Base-by-base conservation (phyloP, 2,113 vertebrate species). In the Acanthochromis polyacanthus region DNA sequence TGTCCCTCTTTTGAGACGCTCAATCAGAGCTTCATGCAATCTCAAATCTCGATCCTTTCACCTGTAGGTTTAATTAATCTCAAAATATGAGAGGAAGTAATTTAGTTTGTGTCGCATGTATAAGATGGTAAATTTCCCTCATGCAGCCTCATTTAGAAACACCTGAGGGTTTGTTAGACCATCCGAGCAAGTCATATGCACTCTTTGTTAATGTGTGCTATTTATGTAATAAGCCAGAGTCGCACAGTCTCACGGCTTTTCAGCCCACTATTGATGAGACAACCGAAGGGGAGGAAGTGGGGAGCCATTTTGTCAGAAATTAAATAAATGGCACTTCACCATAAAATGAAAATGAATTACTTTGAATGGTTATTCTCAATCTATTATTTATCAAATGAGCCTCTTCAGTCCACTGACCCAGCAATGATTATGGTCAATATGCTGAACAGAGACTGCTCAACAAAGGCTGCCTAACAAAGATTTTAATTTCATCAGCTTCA, bases 61-160 rank as follows among this genome's bases (percentile, higher is more conserved):
- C 96, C 96, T 96, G 93, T 95, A 96, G 95, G 95, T 96, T 97
- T 97, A 97, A 98, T 97, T 97, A 96, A 97, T 97, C 95, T 96
- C 96, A 95, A 96, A 97, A 97, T 96, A 96, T 96, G 95, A 95
- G 95, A 90, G 95, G 95, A 96, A 96, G 95, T 97, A 96, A 97
- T 97, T 97, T 95, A 95, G 94, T 95, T 95, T 96, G 95, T 96
- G 78, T 78, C 61, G 45, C 73, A 78, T 95, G 95, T 94, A 94
- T 94, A 95, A 94, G 93, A 93, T 92, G 94, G 96, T 97, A 97
- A 97, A 97, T 98, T 96, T 96, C 95, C 95, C 94, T 94, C 94
- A 92, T 95, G 95, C 94, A 94, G 96, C 95, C 95, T 95, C 95
- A 95, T 97, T 96, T 96, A 95, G 95, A 96, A 96, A 96, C 96